These are phyloP conservation scores for Ibycter americanus DNA, from an alignment of 2,797 vertebrate genomes.

Conservation along the genomic window DNA sequence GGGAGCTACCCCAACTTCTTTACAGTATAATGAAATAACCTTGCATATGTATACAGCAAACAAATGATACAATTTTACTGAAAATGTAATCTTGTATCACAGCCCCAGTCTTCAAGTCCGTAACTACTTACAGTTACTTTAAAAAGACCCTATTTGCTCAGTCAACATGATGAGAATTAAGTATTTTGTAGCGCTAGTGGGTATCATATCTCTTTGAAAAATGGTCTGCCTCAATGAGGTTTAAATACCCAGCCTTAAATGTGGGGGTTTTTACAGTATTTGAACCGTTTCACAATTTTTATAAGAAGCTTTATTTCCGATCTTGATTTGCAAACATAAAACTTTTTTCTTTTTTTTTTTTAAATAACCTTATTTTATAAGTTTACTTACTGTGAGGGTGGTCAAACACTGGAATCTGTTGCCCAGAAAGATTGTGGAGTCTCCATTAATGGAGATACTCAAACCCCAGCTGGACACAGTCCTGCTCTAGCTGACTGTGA, in stretches of 20 bases:
- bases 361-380: not conserved
- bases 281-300: not conserved
- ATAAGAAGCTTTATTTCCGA: not conserved
- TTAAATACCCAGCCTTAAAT: not conserved
- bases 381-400: not conserved
- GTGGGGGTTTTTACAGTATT: not conserved
- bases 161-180: not conserved
- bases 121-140: not conserved
- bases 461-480: not conserved
- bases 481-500: fast-evolving
- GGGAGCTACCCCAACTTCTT: not conserved
- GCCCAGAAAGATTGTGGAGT: not conserved
- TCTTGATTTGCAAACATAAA: not conserved
- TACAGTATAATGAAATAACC: not conserved
- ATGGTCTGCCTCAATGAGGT: not conserved
- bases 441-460: not conserved
- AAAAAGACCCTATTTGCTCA: not conserved
- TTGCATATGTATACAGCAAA: not conserved
- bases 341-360: too few species aligned
- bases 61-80: not conserved
- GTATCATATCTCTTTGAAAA: not conserved
- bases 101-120: not conserved
- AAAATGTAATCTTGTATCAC: not conserved
- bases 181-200: not conserved
- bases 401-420: not conserved